Base-by-base conservation (phyloP, 2,797 vertebrate species). In the Tragopan temminckii region DNA sequence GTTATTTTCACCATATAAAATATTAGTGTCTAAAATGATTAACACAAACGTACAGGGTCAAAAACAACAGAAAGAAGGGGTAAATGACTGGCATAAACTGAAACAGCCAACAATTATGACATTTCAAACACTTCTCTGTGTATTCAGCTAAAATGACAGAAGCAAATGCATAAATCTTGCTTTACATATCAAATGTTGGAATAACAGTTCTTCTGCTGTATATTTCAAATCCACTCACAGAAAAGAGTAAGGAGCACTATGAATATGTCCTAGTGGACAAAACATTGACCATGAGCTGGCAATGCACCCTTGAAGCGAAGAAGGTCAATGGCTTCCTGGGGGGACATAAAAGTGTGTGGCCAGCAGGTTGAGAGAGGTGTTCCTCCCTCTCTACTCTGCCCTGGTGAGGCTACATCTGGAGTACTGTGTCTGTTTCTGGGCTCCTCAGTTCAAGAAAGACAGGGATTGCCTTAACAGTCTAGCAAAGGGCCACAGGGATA, bases 1-100 rank as follows among this genome's bases (percentile, higher is more conserved):
- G 4, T 15, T 35, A 13, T 78, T 88, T 89, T 6, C 9, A 48
- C 71, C 46, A 25, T 38, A 59, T 85, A 85, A 62, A 9, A 87
- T 21, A 91, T 90, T 89, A 83, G 19, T 53, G 69, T 53, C 59
- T 85, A 69, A 94, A 92, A 48, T 53, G 29, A 83, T 66, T 45
- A 90, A 27, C 9, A 88, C 12, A 78, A 96, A 82, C 3, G 13
- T 57, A 5, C 1, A 72, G 31, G 18, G 20, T 92, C 7, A 80
- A 75, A 57, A 92, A 5, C 9, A 80, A 79, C 4, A 82, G 31
- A 57, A 81, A 77, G 7, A 85, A 74, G 25, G 58, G 9, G 5
- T 58, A 78, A 87, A 70, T 78, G 57, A 92, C 66, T 38, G 5
- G 4, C 63, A 36, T 38, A 85, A 82, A 72, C 3, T 21, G 13